phyloP scores from a whole-genome alignment of 2,797 vertebrate genomes.

The Hipposideros larvatus region DNA sequence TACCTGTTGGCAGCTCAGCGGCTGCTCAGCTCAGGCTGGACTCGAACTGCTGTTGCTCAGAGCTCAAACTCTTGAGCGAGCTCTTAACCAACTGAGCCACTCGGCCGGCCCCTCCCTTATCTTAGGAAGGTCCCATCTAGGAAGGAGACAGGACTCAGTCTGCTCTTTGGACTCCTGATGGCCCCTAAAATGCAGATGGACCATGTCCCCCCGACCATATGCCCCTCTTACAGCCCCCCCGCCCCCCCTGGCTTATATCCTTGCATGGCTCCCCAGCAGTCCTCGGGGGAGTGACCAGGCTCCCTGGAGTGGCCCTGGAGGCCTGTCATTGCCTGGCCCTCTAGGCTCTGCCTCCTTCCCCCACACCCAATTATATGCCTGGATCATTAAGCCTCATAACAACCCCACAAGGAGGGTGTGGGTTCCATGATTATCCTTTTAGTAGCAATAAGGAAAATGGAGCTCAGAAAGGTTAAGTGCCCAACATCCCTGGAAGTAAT shows the following conservation, averaged over 20 bases:
- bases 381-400: neutral
- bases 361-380: neutral
- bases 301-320: neutral
- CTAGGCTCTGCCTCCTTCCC: neutral
- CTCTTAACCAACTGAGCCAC: no score
- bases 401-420: neutral
- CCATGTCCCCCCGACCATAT: no score
- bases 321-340: neutral
- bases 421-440: neutral
- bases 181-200: neutral
- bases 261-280: neutral
- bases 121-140: neutral
- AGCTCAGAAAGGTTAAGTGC: neutral
- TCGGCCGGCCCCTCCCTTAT: accelerated
- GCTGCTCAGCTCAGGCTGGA: no score
- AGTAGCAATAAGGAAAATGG: neutral
- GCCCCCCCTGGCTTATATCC: neutral
- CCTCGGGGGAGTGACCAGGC: neutral
- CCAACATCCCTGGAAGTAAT: neutral
- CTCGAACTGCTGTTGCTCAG: no score
- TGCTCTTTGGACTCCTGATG: neutral
- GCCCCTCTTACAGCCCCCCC: no score
- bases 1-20: no score
- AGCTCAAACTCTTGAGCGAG: no score
- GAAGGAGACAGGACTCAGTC: no score